Base-by-base conservation (phyloP, 2,888 invertebrate species). In the Tridacna crocea region DNA sequence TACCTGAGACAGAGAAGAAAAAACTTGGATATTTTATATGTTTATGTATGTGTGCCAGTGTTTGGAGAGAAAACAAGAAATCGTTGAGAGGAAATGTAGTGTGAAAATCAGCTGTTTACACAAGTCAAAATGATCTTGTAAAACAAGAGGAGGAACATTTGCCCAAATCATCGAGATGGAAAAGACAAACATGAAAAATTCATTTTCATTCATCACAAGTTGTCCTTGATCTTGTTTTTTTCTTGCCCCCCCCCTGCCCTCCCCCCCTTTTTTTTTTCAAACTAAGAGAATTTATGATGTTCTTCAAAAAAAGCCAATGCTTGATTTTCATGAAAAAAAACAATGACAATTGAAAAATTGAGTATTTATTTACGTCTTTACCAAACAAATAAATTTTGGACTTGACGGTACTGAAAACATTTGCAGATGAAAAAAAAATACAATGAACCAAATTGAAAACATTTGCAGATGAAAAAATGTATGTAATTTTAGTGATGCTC, bases 81-180 rank as follows among this genome's bases (percentile, higher is more conserved):
- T 61, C 72, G 77, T 75, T 66, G 79, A 51, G 55, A 81, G 75
- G 83, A 83, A 83, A 86, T 86, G 85, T 83, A 83, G 81, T 83
- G 72, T 83, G 79, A 60, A 68, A 77, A 61, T 79, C 85, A 81
- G 70, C 80, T 85, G 85, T 85, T 85, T 83, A 73, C 81, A 48
- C 70, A 74, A 77, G 81, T 81, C 83, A 81, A 61, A 74, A 61
- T 65, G 58, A 85, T 76, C 72, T 19, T 81, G 80, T 77, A 79
- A 70, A 65, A 76, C 82, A 80, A 47, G 72, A 65, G 66, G 26
- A 66, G 48, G 70, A 70, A 70, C 70, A 70, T 70, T 70, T 51
- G 19, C 51, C 22, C 48, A 48, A 51, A 70, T 51, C 51, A 70
- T 24, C 12, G 13, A 48, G 22, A 24, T 12, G n/a, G 24, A 70